These are phyloP conservation scores for Rhyacophila evoluta DNA, from an alignment of 2,888 invertebrate genomes.

Conservation along the genomic window DNA sequence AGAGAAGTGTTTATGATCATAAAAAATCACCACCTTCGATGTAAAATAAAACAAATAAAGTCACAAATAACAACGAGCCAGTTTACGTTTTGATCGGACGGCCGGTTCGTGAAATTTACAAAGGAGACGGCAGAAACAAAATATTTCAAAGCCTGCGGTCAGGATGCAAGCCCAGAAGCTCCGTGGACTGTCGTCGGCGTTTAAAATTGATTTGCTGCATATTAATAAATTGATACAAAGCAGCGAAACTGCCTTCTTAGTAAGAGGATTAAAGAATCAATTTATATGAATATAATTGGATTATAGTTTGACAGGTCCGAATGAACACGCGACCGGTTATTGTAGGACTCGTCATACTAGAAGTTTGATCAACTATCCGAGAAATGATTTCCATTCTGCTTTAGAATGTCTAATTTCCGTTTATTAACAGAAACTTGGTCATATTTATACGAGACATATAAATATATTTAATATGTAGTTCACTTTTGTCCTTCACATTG, in stretches of 20 bases:
- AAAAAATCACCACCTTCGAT: no score
- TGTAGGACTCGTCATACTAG: no score
- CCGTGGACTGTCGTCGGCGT: background rate
- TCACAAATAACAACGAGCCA: no score
- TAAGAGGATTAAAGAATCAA: background rate
- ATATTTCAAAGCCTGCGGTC: background rate
- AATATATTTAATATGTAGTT: no score
- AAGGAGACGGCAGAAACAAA: background rate
- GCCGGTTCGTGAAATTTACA: background rate
- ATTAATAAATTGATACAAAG: background rate
- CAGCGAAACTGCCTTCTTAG: background rate
- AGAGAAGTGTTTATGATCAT: no score
- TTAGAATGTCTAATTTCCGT: no score
- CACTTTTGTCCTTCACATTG: no score
- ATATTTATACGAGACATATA: no score
- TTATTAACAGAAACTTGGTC: no score
- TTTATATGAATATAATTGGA: background rate
- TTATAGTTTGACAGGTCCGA: background rate
- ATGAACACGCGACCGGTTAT: background rate
- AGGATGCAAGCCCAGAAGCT: background rate
- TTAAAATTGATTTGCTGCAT: background rate
- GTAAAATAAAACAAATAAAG: no score
- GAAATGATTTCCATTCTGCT: no score
- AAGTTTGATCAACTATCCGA: no score
- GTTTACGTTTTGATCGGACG: background rate